Percentiles rank a stretch among this genome's conserved stretches.
These are phyloP conservation scores for Catostomus latipinnis DNA, from an alignment of 2,797 vertebrate genomes.

Conservation along the genomic window DNA sequence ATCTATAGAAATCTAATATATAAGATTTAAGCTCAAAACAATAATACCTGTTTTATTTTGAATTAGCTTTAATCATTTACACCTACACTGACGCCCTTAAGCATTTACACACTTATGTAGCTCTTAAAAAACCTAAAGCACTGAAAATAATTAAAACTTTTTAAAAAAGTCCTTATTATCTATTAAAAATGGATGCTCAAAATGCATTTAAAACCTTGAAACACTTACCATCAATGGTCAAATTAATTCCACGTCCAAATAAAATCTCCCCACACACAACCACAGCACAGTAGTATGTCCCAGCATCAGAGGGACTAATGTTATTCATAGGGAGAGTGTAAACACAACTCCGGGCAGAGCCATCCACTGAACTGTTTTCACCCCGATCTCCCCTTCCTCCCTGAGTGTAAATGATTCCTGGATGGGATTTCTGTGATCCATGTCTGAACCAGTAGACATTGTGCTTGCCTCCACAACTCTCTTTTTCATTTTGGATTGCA, in stretches of 20 bases:
- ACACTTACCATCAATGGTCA: too few species aligned
- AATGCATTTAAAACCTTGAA: too few species aligned
- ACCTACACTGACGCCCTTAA: too few species aligned
- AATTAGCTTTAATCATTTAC: too few species aligned
- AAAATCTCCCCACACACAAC: constrained; percentile 34
- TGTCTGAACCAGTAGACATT: constrained; percentile 53
- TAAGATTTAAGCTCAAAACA: too few species aligned
- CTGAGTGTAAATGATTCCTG: constrained; percentile 49
- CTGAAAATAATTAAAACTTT: too few species aligned
- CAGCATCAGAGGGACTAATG: constrained; percentile 29
- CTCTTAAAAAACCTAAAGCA: too few species aligned
- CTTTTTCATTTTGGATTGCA: constrained; percentile 10
- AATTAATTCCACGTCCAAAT: constrained; percentile 18
- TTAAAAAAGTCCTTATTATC: too few species aligned
- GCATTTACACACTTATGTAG: too few species aligned
- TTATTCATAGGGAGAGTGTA: constrained; percentile 28
- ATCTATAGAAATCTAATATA: too few species aligned
- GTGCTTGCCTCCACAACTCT: constrained; percentile 46
- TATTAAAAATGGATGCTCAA: not conserved
- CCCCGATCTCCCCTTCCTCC: constrained; percentile 31
- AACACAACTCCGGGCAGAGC: constrained; percentile 22
- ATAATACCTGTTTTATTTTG: too few species aligned
- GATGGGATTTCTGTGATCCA: constrained; percentile 43
- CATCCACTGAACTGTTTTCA: constrained; percentile 18
- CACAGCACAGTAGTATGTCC: constrained; percentile 47